Evolutionary conservation across 2,113 vertebrate genomes (phyloP).

Genomic region (Oryzias javanicus): DNA sequence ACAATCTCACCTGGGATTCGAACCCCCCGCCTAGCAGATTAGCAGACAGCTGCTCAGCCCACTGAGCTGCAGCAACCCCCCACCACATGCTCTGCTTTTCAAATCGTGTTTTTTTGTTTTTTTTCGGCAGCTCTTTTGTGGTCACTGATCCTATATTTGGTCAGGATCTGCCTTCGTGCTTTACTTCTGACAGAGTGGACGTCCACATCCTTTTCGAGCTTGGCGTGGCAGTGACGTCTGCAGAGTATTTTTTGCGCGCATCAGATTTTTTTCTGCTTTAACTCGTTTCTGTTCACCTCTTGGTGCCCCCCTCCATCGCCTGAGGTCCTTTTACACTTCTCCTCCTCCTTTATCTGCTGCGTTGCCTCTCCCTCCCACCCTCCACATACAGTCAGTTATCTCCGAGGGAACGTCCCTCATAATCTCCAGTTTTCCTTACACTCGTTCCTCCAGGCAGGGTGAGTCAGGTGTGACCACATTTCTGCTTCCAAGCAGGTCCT

Average conservation of each 20-base stretch:
- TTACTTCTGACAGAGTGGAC: slow-evolving; percentile 22
- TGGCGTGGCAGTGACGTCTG: not conserved
- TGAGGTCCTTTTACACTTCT: slow-evolving; percentile 19
- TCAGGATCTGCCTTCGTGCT: slow-evolving; percentile 22
- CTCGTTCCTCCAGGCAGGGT: slow-evolving; percentile 29
- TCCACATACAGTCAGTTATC: slow-evolving; percentile 1
- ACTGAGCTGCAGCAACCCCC: not conserved
- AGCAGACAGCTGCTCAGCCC: no score
- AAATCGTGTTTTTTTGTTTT: not conserved
- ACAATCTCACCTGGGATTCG: no score
- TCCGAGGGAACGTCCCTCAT: slow-evolving; percentile 41
- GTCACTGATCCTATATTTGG: slow-evolving; percentile 23
- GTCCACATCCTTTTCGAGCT: slow-evolving; percentile 4
- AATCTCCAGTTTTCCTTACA: slow-evolving; percentile 42
- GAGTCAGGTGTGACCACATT: slow-evolving; percentile 51
- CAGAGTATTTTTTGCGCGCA: slow-evolving; percentile 1
- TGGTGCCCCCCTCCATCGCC: not conserved
- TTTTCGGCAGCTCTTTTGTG: slow-evolving; percentile 8
- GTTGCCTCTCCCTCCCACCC: slow-evolving; percentile 23
- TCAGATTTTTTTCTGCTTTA: not conserved
- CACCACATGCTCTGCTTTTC: not conserved
- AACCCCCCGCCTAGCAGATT: no score
- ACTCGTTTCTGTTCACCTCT: not conserved
- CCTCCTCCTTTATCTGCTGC: slow-evolving; percentile 36
- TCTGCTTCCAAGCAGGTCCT: slow-evolving; percentile 7